These are phyloP conservation scores for Ploceus nigricollis DNA, from an alignment of 2,113 vertebrate genomes.

Conservation along the genomic window DNA sequence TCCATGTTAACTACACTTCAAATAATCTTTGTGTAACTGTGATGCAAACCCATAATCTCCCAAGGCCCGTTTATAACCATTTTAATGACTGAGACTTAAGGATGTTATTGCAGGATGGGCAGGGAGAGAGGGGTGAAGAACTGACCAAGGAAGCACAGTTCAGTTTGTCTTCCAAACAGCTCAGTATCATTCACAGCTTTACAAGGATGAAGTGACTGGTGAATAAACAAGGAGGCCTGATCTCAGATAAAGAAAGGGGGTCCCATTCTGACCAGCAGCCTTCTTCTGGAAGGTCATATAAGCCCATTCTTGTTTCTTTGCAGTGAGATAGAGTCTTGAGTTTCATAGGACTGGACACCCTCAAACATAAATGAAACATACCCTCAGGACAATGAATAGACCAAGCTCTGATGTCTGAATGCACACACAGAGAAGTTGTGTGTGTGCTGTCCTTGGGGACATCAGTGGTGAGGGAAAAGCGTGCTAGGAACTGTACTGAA, in stretches of 20 bases:
- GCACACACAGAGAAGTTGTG: not conserved
- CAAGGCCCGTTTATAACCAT: slow-evolving; percentile 40
- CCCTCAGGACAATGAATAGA: not conserved
- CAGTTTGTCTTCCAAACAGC: slow-evolving; percentile 64
- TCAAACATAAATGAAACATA: not conserved
- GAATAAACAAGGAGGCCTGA: slow-evolving; percentile 39
- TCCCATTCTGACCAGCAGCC: not conserved
- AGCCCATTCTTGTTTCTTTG: not conserved
- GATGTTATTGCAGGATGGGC: slow-evolving; percentile 50
- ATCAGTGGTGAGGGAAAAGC: not conserved
- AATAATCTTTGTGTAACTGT: slow-evolving; percentile 57
- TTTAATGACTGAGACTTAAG: slow-evolving; percentile 44
- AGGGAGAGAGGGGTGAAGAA: slow-evolving; percentile 51
- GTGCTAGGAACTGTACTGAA: not conserved
- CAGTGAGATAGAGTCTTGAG: not conserved
- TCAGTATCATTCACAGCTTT: slow-evolving; percentile 37
- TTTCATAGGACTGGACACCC: not conserved
- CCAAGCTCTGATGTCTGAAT: not conserved
- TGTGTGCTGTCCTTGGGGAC: not conserved
- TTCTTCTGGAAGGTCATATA: slow-evolving; percentile 29
- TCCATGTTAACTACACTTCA: slow-evolving; percentile 68
- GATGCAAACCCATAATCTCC: slow-evolving; percentile 56
- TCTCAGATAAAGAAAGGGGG: not conserved
- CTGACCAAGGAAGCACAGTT: slow-evolving; percentile 51
- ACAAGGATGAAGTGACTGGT: slow-evolving; percentile 54